These are phyloP conservation scores for Prionchulus punctatus DNA, from an alignment of 2,888 invertebrate genomes.

Conservation along the genomic window DNA sequence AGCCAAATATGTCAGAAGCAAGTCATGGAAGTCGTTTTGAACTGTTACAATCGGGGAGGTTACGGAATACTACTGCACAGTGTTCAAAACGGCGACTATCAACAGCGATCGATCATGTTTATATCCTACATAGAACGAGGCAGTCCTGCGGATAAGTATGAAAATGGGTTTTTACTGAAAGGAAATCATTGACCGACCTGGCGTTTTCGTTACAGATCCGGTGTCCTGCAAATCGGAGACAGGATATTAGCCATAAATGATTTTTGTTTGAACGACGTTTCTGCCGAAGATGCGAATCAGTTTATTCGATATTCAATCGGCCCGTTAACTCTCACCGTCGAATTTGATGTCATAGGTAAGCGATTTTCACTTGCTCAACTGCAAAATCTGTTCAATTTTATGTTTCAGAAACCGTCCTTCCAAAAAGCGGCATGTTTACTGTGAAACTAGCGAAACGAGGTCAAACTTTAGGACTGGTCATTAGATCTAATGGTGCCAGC, in stretches of 20 bases:
- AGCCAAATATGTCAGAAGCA: constrained; percentile 42
- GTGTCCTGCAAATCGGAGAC: constrained; percentile 71
- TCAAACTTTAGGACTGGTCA: constrained; percentile 62
- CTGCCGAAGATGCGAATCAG: constrained; percentile 33
- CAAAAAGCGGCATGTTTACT: constrained; percentile 72
- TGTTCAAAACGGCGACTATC: constrained; percentile 8
- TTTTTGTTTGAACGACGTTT: constrained; percentile 29
- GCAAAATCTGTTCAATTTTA: too few species aligned
- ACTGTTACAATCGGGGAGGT: constrained; percentile 38
- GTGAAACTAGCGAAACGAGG: constrained; percentile 60
- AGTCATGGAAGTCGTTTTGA: constrained; percentile 41
- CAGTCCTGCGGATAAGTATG: constrained; percentile 46
- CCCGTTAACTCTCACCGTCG: constrained; percentile 32
- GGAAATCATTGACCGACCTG: too few species aligned
- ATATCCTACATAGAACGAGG: constrained; percentile 42
- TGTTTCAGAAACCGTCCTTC: constrained; percentile 61
- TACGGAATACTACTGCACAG: constrained; percentile 43
- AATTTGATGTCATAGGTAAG: constrained; percentile 38
- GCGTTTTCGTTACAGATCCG: constrained; percentile 42
- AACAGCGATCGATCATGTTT: constrained; percentile 32
- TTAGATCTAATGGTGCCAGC: constrained; percentile 37
- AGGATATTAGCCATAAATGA: constrained; percentile 57
- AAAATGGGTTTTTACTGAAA: too few species aligned
- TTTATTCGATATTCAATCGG: constrained; percentile 28
- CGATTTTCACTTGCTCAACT: too few species aligned